These are phyloP conservation scores for Steromphala cineraria DNA, from an alignment of 2,888 invertebrate genomes.

Conservation along the genomic window DNA sequence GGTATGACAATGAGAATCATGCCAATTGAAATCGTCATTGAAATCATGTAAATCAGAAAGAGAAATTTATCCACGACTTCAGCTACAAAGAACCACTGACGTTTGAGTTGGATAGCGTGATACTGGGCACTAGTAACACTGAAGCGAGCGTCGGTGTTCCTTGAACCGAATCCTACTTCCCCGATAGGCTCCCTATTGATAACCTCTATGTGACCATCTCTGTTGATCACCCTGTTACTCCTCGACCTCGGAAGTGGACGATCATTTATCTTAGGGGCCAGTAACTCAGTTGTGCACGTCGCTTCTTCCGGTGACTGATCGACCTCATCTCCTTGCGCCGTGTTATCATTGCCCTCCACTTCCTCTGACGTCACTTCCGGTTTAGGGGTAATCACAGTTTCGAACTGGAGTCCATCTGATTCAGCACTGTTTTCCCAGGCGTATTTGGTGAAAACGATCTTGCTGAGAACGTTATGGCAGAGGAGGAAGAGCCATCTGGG, in stretches of 20 bases:
- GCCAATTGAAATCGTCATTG: slow-evolving; percentile 61
- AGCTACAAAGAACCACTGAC: slow-evolving; percentile 68
- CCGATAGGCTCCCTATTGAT: background rate
- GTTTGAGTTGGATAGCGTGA: slow-evolving; percentile 42
- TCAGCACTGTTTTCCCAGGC: slow-evolving; percentile 41
- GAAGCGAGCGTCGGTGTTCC: background rate
- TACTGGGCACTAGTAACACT: background rate
- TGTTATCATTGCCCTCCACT: background rate
- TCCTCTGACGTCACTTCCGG: background rate
- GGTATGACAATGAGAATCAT: slow-evolving; percentile 57
- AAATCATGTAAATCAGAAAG: slow-evolving; percentile 62
- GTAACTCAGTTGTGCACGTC: background rate
- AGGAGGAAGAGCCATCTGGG: slow-evolving; percentile 61
- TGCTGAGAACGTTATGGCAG: slow-evolving; percentile 62
- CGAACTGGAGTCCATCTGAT: background rate
- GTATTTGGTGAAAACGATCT: slow-evolving; percentile 53
- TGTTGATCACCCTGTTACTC: background rate
- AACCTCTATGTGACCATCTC: background rate
- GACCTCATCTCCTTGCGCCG: background rate
- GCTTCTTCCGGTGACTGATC: background rate
- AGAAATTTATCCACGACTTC: slow-evolving; percentile 65
- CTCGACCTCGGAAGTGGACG: background rate
- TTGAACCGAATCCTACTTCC: background rate
- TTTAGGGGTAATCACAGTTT: background rate
- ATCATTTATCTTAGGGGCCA: background rate